Evolutionary conservation across 2,888 invertebrate genomes (phyloP).

Genomic region (Deladenus siricidicola): DNA sequence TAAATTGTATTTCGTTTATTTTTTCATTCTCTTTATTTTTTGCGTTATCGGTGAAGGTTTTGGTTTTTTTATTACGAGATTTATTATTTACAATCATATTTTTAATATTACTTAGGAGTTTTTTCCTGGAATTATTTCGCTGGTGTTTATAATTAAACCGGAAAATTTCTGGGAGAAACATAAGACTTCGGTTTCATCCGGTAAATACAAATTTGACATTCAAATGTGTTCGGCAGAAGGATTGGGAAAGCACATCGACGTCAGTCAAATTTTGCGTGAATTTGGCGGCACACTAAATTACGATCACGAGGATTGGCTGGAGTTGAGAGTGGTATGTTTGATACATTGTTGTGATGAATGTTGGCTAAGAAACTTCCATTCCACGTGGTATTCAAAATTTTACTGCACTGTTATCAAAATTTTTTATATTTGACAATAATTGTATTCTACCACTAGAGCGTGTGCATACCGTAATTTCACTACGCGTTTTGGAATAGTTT

Average conservation of each 20-base stretch:
- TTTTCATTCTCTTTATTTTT: constrained; percentile 1
- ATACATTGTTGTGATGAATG: not conserved
- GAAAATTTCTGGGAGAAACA: constrained; percentile 99
- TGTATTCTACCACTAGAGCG: no score
- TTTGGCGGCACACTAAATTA: constrained; percentile 80
- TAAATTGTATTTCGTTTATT: no score
- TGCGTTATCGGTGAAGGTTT: not conserved
- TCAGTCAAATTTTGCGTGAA: constrained; percentile 81
- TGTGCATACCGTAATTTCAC: no score
- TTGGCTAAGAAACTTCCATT: no score
- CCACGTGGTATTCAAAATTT: no score
- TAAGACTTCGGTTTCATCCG: constrained; percentile 87
- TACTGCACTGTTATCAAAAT: no score
- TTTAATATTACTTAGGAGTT: constrained; percentile 72
- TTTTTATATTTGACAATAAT: no score
- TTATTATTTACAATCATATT: no score
- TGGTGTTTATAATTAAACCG: constrained; percentile 92
- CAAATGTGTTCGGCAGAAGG: constrained; percentile 91
- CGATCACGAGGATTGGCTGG: constrained; percentile 95
- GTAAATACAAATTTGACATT: constrained; percentile 67
- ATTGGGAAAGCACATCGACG: constrained; percentile 82
- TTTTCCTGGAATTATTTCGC: constrained; percentile 74
- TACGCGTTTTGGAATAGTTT: no score
- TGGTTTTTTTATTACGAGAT: not conserved
- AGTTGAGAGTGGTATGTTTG: constrained; percentile 63